Percentiles rank a stretch among this genome's conserved stretches.
These are phyloP conservation scores for Brachyopa scutellaris DNA, from an alignment of 2,888 invertebrate species.

Conservation along the genomic window DNA sequence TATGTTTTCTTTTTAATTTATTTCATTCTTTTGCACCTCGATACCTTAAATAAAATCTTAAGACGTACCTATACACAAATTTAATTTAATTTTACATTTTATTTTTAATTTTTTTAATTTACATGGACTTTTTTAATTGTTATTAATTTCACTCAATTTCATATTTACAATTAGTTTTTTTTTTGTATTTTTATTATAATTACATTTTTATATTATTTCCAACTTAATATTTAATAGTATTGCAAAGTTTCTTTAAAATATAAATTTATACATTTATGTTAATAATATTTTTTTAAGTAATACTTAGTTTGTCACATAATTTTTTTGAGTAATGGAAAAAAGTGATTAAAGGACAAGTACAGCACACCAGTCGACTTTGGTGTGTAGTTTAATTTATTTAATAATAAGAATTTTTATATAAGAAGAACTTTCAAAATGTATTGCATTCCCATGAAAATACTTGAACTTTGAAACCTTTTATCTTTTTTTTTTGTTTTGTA, in stretches of 20 bases:
- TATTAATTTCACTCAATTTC: constrained; percentile 49
- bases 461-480: no score
- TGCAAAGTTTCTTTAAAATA: constrained; percentile 42
- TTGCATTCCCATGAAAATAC: no score
- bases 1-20: constrained; percentile 15
- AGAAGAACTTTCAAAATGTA: no score
- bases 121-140: neutral
- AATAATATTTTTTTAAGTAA: neutral
- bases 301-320: constrained; percentile 25
- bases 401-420: no score
- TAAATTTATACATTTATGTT: no score
- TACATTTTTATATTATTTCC: constrained; percentile 27
- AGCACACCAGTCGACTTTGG: constrained; percentile 21
- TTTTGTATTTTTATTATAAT: constrained; percentile 20
- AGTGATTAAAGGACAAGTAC: neutral
- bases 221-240: constrained; percentile 60
- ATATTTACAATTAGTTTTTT: no score
- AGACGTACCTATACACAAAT: neutral
- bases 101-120: constrained; percentile 13
- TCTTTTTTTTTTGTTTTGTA: no score
- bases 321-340: neutral
- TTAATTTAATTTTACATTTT: neutral
- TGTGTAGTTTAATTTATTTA: neutral
- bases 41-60: constrained; percentile 6
- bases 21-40: constrained; percentile 55